phyloP scores from a whole-genome alignment of 1,140 invertebrate genomes.

The Aphelinus certus region DNA sequence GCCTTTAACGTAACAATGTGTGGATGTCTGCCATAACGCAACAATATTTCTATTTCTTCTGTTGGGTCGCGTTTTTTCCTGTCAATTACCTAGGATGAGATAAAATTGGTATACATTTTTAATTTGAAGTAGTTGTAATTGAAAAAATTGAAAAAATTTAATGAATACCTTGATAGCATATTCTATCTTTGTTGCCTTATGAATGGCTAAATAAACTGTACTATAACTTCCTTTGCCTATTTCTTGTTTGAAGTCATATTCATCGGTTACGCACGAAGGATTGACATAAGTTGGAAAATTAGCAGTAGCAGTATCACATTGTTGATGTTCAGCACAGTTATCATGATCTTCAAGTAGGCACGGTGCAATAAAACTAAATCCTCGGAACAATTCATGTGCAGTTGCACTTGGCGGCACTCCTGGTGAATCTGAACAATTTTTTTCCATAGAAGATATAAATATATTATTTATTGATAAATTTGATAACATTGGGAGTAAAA shows the following conservation, averaged over 20 bases:
- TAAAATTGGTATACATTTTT: not conserved
- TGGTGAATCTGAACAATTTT: constrained; percentile 92
- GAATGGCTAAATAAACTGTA: constrained; percentile 70
- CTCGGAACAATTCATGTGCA: constrained; percentile 96
- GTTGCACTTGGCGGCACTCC: constrained; percentile 98
- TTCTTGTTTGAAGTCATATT: constrained; percentile 81
- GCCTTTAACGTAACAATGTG: constrained; percentile 94
- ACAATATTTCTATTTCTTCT: constrained; percentile 97
- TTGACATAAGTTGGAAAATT: constrained; percentile 67
- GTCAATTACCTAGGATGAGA: constrained; percentile 94
- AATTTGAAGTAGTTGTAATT: not conserved
- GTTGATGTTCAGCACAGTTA: constrained; percentile 60
- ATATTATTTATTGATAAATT: not conserved
- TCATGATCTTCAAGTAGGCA: constrained; percentile 76
- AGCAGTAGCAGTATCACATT: constrained; percentile 52
- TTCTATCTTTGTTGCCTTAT: constrained; percentile 85
- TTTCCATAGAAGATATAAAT: no score
- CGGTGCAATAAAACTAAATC: constrained; percentile 98
- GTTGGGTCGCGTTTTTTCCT: constrained; percentile 91
- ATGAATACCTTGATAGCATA: constrained; percentile 88
- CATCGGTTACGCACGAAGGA: constrained; percentile 71
- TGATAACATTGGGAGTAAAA: not conserved
- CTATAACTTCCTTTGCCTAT: constrained; percentile 77
- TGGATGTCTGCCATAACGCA: constrained; percentile 92
- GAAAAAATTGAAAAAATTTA: not conserved